A percentile compares a stretch with the other conserved stretches of the same genome.
Evolutionary conservation across 2,797 vertebrate genomes (phyloP).

Genomic region (Hybognathus amarus): DNA sequence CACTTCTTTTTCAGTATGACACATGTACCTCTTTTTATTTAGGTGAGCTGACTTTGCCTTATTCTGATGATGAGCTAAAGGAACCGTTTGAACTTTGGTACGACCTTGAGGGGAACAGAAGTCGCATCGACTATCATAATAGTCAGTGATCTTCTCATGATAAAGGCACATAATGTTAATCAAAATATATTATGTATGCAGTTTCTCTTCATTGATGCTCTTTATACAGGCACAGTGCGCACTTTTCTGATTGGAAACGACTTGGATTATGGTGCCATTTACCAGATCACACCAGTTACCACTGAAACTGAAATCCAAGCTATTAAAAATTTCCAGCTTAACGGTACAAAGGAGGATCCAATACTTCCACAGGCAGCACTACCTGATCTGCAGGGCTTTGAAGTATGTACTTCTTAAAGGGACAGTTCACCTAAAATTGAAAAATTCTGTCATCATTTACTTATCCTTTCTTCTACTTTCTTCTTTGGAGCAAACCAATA

Average conservation of each 20-base stretch:
- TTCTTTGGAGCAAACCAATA: background rate
- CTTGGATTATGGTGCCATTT: slow-evolving; percentile 73
- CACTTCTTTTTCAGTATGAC: background rate
- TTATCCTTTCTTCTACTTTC: too few species aligned
- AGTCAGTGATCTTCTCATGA: slow-evolving; percentile 64
- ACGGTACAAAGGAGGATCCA: slow-evolving; percentile 76
- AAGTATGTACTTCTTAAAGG: slow-evolving; percentile 63
- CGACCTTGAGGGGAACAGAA: slow-evolving; percentile 74
- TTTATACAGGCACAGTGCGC: slow-evolving; percentile 76
- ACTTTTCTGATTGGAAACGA: slow-evolving; percentile 76
- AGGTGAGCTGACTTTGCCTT: slow-evolving; percentile 82
- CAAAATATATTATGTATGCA: background rate
- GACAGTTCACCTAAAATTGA: background rate
- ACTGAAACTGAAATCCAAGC: slow-evolving; percentile 77
- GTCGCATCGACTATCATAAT: slow-evolving; percentile 79
- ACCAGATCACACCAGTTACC: slow-evolving; percentile 82
- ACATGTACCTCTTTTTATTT: slow-evolving; percentile 19
- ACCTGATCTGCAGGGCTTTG: slow-evolving; percentile 76
- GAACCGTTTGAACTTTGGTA: slow-evolving; percentile 89
- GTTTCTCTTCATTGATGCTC: background rate
- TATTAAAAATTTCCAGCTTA: slow-evolving; percentile 83
- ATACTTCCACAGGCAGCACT: slow-evolving; percentile 73
- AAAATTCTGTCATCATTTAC: too few species aligned
- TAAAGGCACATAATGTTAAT: background rate
- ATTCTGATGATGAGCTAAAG: slow-evolving; percentile 82